phyloP scores from a whole-genome alignment of 1,140 invertebrate genomes.

The Acromyrmex echinatior region DNA sequence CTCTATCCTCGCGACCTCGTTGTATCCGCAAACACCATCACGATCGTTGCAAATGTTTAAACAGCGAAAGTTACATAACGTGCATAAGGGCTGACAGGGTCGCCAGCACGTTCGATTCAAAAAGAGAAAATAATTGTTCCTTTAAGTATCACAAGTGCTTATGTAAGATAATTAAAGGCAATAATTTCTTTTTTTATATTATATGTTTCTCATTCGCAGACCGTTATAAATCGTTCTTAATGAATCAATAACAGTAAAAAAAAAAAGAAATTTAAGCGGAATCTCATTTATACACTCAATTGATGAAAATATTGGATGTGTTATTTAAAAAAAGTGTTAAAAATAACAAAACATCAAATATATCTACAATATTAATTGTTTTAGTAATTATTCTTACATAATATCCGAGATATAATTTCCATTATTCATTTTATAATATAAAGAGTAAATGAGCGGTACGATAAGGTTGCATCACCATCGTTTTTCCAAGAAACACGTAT shows the following conservation, averaged over 20 bases:
- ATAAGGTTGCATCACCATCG: neutral
- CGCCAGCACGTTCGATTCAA: neutral
- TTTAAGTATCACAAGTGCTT: neutral
- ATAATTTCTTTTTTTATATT: neutral
- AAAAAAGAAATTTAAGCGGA: neutral
- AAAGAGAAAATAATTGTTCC: neutral
- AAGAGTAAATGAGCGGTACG: neutral
- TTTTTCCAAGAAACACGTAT: neutral
- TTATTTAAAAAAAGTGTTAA: neutral
- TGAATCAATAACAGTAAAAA: neutral
- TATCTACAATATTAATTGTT: neutral
- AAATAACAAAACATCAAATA: neutral
- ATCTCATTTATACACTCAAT: neutral
- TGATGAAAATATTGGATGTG: neutral
- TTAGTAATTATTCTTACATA: neutral
- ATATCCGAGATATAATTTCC: neutral
- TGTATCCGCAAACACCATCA: conserved; percentile 16
- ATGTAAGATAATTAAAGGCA: neutral
- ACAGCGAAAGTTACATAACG: conserved; percentile 21
- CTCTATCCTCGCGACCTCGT: neutral
- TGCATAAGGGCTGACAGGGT: neutral
- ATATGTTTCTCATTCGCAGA: neutral
- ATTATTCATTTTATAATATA: neutral
- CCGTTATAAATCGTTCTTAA: no score
- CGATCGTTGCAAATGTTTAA: conserved; percentile 46